Evolutionary conservation across 2,888 invertebrate genomes (phyloP).

Genomic region (Candidula unifasciata): DNA sequence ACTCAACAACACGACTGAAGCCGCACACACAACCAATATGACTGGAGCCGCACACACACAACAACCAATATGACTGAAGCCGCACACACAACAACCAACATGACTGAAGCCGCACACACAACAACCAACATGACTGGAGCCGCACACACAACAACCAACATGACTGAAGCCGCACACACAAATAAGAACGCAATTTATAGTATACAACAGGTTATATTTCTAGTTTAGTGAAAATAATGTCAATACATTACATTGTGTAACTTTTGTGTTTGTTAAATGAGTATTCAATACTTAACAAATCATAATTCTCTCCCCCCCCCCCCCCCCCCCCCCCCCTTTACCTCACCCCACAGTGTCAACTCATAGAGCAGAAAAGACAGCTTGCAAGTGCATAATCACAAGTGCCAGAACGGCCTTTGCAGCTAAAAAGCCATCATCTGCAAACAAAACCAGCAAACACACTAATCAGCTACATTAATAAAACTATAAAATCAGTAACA

Average conservation of each 20-base stretch:
- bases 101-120: background rate
- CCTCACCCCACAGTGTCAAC: background rate
- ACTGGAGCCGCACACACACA: no score
- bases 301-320: background rate
- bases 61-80: no score
- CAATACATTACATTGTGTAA: background rate
- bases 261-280: background rate
- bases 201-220: background rate
- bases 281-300: slow-evolving; percentile 9
- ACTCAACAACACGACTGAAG: no score
- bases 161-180: background rate
- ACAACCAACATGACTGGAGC: background rate
- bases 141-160: background rate
- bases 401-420: no score
- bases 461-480: no score
- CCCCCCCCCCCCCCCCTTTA: background rate
- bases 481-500: no score
- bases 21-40: no score
- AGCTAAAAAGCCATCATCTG: no score
- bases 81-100: background rate
- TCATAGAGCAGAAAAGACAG: no score
- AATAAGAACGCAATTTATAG: background rate
- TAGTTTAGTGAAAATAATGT: background rate
- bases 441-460: no score
- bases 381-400: no score